phyloP scores from a whole-genome alignment of 2,113 vertebrate genomes.

The Machaerirhynchus nigripectus region DNA sequence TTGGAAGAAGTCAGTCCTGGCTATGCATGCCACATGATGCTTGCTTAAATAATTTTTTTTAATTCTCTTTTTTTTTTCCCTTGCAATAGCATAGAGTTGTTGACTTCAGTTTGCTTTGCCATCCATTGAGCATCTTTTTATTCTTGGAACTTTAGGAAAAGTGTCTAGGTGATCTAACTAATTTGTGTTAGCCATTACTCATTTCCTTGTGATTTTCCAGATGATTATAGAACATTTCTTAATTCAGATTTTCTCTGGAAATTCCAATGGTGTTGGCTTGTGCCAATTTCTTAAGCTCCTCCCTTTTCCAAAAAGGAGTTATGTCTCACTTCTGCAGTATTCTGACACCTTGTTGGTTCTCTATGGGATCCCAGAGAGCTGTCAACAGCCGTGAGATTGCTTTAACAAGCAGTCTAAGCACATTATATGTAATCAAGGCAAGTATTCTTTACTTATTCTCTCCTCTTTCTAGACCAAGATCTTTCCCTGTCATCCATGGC shows the following conservation, averaged over 20 bases:
- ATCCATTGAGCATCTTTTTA: background rate
- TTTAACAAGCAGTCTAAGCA: background rate
- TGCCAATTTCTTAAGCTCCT: background rate
- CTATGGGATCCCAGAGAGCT: background rate
- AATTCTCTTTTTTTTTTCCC: background rate
- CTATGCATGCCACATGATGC: fast-evolving
- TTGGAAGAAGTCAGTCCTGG: background rate
- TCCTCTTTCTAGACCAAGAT: background rate
- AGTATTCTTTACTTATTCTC: background rate
- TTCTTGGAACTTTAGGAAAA: background rate
- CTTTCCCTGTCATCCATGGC: background rate
- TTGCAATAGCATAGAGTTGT: background rate
- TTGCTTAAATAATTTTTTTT: background rate
- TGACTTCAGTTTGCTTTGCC: background rate
- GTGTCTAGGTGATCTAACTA: background rate
- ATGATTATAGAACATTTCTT: background rate
- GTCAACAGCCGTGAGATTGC: background rate
- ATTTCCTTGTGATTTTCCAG: background rate
- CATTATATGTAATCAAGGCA: background rate
- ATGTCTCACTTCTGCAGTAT: background rate
- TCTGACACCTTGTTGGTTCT: background rate
- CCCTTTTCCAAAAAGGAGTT: background rate
- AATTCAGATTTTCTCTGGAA: background rate
- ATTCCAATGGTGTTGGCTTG: background rate
- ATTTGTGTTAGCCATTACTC: background rate